Evolutionary conservation across 2,888 invertebrate genomes (phyloP).

Genomic region (Harpalus rufipes): DNA sequence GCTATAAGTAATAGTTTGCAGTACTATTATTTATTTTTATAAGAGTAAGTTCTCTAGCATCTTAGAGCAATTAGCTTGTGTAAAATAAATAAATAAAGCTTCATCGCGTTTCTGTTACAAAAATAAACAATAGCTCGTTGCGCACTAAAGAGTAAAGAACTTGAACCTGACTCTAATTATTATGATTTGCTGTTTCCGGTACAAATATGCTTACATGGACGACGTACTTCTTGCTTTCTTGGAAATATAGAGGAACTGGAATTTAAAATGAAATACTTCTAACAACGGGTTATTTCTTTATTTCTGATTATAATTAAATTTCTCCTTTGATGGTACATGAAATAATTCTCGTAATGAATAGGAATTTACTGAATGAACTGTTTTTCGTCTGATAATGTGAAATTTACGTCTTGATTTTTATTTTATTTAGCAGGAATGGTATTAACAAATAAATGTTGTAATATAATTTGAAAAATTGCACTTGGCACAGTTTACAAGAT

Average conservation of each 20-base stretch:
- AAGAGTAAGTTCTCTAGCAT: not conserved
- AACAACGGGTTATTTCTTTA: not conserved
- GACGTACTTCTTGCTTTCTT: constrained; percentile 7
- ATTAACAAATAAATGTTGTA: no score
- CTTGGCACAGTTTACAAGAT: no score
- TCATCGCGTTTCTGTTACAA: constrained; percentile 38
- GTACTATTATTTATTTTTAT: constrained; percentile 1
- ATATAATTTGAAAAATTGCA: no score
- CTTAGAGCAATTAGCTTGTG: constrained; percentile 11
- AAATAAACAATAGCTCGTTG: constrained; percentile 44
- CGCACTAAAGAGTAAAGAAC: constrained; percentile 17
- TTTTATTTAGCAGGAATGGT: no score
- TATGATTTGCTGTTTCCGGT: constrained; percentile 59
- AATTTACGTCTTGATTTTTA: not conserved
- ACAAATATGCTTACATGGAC: constrained; percentile 34
- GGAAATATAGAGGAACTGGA: constrained; percentile 16
- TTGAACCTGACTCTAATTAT: constrained; percentile 49
- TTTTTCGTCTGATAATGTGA: not conserved
- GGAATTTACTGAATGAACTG: not conserved
- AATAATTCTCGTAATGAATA: not conserved
- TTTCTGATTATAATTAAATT: not conserved
- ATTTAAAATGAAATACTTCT: not conserved
- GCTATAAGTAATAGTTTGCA: not conserved
- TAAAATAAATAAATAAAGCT: constrained; percentile 39
- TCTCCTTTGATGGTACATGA: not conserved